These are phyloP conservation scores for Fulmarus glacialis DNA, from an alignment of 2,113 vertebrate genomes.

Conservation along the genomic window DNA sequence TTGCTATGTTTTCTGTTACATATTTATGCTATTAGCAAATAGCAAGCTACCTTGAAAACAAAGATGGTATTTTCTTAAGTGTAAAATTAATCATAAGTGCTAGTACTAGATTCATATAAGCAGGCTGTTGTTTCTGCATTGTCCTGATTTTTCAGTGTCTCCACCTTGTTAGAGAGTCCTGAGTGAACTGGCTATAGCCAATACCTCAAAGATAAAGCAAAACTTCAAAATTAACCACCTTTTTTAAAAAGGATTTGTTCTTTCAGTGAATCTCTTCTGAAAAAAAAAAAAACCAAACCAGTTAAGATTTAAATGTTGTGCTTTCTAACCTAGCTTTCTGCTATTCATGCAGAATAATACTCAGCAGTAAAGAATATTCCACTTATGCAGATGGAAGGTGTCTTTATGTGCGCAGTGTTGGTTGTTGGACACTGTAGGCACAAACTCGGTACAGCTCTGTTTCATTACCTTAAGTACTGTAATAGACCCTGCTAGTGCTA, in stretches of 20 bases:
- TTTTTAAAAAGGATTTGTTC: background rate
- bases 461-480: background rate
- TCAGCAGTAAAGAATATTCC: background rate
- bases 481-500: background rate
- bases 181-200: background rate
- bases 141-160: background rate
- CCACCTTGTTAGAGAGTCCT: fast-evolving
- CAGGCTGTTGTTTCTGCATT: background rate
- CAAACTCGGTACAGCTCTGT: background rate
- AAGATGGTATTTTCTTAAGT: background rate
- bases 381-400: background rate
- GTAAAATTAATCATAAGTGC: background rate
- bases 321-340: background rate
- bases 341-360: background rate
- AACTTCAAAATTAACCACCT: background rate
- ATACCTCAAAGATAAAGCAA: background rate
- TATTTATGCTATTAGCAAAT: background rate
- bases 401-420: fast-evolving
- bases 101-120: background rate
- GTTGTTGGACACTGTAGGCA: background rate
- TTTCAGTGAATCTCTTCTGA: background rate
- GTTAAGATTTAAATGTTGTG: background rate
- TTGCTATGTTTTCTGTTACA: background rate
- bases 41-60: background rate
- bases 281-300: background rate